Evolutionary conservation across 2,888 invertebrate species (phyloP).

Genomic region (Mythimna lalbum): DNA sequence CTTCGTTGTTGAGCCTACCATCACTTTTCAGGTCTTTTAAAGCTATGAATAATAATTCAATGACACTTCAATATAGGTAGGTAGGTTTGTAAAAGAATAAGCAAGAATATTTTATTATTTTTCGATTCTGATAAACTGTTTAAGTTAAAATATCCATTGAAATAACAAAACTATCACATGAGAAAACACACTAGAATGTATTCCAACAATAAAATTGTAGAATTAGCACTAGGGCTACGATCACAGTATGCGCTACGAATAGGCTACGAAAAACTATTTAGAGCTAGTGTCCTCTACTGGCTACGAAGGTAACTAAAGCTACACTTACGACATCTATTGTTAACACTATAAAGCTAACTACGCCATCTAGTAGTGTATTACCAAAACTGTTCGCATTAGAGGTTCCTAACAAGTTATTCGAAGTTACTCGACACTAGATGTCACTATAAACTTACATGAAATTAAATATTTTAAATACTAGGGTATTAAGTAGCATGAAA

Average conservation of each 20-base stretch:
- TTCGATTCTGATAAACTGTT: too few species aligned
- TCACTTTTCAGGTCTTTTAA: slow-evolving; percentile 24
- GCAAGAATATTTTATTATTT: too few species aligned
- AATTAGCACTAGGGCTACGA: neutral
- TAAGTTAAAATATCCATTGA: too few species aligned
- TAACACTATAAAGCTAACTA: neutral
- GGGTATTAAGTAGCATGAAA: too few species aligned
- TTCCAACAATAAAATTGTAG: neutral
- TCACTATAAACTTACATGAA: neutral
- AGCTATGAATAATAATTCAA: neutral
- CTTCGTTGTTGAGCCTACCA: slow-evolving; percentile 16
- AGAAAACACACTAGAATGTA: neutral
- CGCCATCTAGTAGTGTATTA: slow-evolving; percentile 21
- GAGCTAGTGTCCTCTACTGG: slow-evolving; percentile 2
- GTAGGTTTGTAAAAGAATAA: neutral
- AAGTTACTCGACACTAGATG: slow-evolving; percentile 48
- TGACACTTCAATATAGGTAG: neutral
- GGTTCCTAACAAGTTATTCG: neutral
- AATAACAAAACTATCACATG: too few species aligned
- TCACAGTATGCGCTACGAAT: neutral
- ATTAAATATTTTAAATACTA: too few species aligned
- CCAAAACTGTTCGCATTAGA: neutral
- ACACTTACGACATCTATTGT: slow-evolving; percentile 36
- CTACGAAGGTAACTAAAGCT: neutral
- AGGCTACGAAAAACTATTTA: slow-evolving; percentile 1